Evolutionary conservation across 2,113 vertebrate species (phyloP), one percentile per base, ranked within the genome.

Genomic region (Hylia prasina): DNA sequence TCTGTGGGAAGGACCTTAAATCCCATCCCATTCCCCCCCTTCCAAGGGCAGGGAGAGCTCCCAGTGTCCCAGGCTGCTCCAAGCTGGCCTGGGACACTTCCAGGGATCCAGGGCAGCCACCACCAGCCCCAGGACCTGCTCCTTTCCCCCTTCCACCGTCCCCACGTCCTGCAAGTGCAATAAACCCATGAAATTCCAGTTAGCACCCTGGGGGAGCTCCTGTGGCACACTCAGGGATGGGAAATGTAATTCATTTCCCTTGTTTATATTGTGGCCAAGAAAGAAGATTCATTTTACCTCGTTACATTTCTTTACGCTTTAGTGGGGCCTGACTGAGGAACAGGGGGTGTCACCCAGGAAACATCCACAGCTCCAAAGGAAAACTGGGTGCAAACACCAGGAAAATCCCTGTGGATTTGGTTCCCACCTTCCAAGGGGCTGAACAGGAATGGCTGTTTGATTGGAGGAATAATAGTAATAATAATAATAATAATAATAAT

Each of bases 221-320:
- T 13, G 4, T 1, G 6, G 66, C 45, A 42, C 8, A 17, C 58
- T 72, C 40, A 16, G 90, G 90, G 82, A 6, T 11, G 63, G 37
- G 33, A 61, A 80, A 82, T 90, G 69, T 45, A 80, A 94, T 93
- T 97, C 82, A 92, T 80, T 83, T 77, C 54, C 68, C 90, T 92
- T 53, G 65, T 93, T 95, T 80, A 61, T 47, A 95, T 92, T 93
- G 92, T 45, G 53, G 66, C 75, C 81, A 33, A 13, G 0, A 57
- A 48, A 54, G 15, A n/a, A 56, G 68, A 39, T 58, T 68, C 68
- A 47, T 89, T 89, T 83, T 10, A 39, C 27, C 53, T 93, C 13
- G 0, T 86, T 89, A 44, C 17, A 37, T 45, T 86, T 88, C 48
- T 69, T 70, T 81, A 50, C 82, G 65, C 31, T 87, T 81, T 1